Evolutionary conservation across 1,140 invertebrate species (phyloP).

Genomic region (Rhopalosiphum maidis): DNA sequence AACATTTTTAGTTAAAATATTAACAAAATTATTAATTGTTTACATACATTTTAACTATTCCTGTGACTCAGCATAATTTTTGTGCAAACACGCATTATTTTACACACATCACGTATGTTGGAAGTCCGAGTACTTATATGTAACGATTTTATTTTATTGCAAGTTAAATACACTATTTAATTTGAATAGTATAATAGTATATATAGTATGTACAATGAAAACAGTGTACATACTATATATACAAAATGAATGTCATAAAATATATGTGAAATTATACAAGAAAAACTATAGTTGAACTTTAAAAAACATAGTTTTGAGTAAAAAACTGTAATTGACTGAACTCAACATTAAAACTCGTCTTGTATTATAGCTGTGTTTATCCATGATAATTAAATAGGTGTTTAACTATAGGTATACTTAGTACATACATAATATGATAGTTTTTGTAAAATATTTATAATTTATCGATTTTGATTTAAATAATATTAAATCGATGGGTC

Average conservation of each 20-base stretch:
- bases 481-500: background rate
- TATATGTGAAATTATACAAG: background rate
- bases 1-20: background rate
- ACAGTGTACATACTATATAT: background rate
- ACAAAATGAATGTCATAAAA: background rate
- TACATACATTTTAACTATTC: background rate
- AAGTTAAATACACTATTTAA: background rate
- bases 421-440: background rate
- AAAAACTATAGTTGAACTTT: background rate
- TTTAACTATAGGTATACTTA: too few species aligned
- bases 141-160: background rate
- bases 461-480: background rate
- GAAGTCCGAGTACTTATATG: background rate
- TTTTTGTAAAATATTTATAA: background rate
- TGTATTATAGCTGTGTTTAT: background rate
- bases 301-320: background rate
- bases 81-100: background rate
- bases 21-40: background rate
- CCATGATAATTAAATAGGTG: background rate
- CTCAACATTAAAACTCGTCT: too few species aligned
- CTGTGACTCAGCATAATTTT: background rate
- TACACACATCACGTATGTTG: background rate
- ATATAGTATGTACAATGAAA: too few species aligned
- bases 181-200: too few species aligned
- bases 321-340: too few species aligned